Percentiles rank a stretch among this genome's conserved stretches.
Evolutionary conservation across 2,888 invertebrate species (phyloP).

Genomic region (Matsumyia berberina): DNA sequence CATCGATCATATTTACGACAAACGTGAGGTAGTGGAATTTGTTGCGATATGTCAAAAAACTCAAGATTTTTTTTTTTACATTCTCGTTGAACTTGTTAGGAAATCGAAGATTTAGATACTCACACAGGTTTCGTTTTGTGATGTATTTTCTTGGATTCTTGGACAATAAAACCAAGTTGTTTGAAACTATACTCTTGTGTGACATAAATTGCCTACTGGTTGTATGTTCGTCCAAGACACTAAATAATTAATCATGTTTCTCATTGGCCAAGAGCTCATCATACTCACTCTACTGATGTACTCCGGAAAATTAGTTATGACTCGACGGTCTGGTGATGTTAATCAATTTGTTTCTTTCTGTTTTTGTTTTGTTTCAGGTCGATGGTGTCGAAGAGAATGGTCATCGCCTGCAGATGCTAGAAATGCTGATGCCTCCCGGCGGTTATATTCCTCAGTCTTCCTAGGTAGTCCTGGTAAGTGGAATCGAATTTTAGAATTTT

Average conservation of each 20-base stretch:
- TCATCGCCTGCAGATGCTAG: constrained; percentile 93
- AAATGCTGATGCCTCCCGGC: constrained; percentile 91
- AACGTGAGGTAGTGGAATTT: constrained; percentile 62
- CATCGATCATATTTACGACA: constrained; percentile 73
- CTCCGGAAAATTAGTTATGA: constrained; percentile 48
- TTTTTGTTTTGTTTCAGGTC: constrained; percentile 87
- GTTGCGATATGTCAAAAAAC: constrained; percentile 63
- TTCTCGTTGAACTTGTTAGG: constrained; percentile 34
- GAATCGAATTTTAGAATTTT: constrained; percentile 52
- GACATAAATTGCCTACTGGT: constrained; percentile 25
- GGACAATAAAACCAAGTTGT: constrained; percentile 33
- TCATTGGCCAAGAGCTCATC: constrained; percentile 21
- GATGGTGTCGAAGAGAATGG: constrained; percentile 97
- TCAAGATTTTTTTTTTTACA: constrained; percentile 1
- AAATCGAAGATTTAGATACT: constrained; percentile 58
- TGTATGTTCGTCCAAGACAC: constrained; percentile 6
- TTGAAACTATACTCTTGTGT: constrained; percentile 20
- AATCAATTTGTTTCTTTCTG: constrained; percentile 56
- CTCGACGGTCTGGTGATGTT: constrained; percentile 10
- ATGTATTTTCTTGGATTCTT: constrained; percentile 38
- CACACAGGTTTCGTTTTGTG: constrained; percentile 28
- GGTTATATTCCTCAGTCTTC: constrained; percentile 95
- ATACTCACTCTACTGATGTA: constrained; percentile 50
- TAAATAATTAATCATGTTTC: constrained; percentile 47
- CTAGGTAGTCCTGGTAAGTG: constrained; percentile 93